Evolutionary conservation across 2,113 vertebrate genomes (phyloP), one percentile per base, ranked within the genome.

Genomic region (Marcusenius ussheri): DNA sequence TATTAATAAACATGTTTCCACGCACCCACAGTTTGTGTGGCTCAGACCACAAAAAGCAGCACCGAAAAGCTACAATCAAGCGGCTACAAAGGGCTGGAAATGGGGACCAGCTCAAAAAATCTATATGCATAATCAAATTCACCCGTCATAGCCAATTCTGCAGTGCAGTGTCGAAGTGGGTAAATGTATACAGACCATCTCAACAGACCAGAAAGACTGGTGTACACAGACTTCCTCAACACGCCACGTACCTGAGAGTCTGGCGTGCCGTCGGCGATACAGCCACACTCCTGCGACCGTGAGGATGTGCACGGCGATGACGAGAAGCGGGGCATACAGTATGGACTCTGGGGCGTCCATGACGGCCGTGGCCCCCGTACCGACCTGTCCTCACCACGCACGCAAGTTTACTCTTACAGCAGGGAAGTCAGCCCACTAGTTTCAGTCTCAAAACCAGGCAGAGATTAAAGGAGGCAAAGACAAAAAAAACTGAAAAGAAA

Each of bases 201-300:
- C 7, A 47, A 84, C 42, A 47, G 35, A 84, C 45, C 39, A 84
- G 17, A 83, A 83, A 77, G 11, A 31, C 15, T 2, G 31, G 31
- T 4, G 31, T 39, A 80, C 74, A 80, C 13, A 80, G 74, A 42
- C 31, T 17, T 17, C 70, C 70, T 77, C 17, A 80, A 42, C 74
- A 80, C n/a, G 1, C 15, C 13, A 42, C 74, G 13, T 94, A 95
- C 95, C 94, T 94, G 66, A 9, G 1, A 11, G 19, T 45, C 77
- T 1, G 45, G 15, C 50, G 0, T 88, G 42, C 13, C 90, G 93
- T 2, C 94, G 92, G 24, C 92, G 39, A 91, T 91, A 96, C 90
- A 95, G 93, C 96, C 95, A 96, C 47, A 95, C 90, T 4, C 95
- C 95, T 1, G 95, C 94, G 1, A 93, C 95, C 0, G 95, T 95